Base-by-base conservation (phyloP, 2,797 vertebrate species). In the Fringilla coelebs region DNA sequence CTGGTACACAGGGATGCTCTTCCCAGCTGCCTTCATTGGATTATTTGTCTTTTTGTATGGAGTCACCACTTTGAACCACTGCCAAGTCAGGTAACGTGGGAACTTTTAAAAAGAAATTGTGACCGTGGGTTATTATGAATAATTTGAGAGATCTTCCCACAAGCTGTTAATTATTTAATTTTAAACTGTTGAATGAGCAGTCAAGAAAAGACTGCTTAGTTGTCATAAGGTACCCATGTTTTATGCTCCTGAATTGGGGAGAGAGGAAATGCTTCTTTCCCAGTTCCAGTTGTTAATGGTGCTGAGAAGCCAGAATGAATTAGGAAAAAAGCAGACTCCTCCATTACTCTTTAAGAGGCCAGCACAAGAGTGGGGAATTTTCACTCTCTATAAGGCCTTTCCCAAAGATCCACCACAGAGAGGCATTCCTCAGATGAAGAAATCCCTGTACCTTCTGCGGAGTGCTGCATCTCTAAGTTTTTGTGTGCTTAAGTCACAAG, bases 1-100 rank as follows among this genome's bases (percentile, higher is more conserved):
- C 93, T 99, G 99, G 99, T 99, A 99, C 97, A 99, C 99, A 0
- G 99, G 99, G 90, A 99, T 99, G 99, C 98, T 99, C 92, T 99
- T 99, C 96, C 99, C 99, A 67, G 99, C 99, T 17, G 99, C 99
- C 60, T 97, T 99, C 92, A 98, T 99, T 28, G 99, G 99, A 62
- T 91, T 99, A n/a, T 98, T 99, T 78, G 99, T 99, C 88, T 99
- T 99, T 96, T 90, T 99, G 76, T 99, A 99, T 3, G 99, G 99
- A 80, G 88, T 99, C 95, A 99, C 98, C 95, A 99, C 99, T 63
- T 81, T 99, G 98, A 99, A 98, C 95, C 98, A 98, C 98, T 99
- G 99, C 98, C 98, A 99, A 98, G 99, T 99, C 98, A 99, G 99
- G 99, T 99, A 99, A 92, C 3, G 67, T 87, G 71, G 48, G 83